Conservation (phyloP, 1,140 invertebrate genomes). For the Colletes latitarsis region DNA sequence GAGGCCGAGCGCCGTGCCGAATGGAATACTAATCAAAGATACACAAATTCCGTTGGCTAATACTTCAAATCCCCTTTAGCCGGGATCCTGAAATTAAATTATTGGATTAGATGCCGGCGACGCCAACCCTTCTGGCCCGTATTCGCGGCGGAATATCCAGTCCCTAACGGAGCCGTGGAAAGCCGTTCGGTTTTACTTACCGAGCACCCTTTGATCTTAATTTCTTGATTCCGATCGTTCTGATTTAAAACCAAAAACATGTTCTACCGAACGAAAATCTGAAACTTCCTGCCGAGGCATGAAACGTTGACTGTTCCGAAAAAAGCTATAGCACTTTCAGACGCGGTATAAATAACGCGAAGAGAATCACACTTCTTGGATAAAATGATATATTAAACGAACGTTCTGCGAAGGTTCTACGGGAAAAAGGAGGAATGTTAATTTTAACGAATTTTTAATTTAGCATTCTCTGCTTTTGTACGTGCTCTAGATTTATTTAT, state of each 20-base stretch:
- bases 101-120: constrained; percentile 79
- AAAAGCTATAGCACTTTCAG: too few species aligned
- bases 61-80: constrained; percentile 81
- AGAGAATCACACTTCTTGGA: too few species aligned
- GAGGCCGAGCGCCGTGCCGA: constrained; percentile 70
- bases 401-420: too few species aligned
- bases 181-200: constrained; percentile 46
- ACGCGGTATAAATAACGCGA: too few species aligned
- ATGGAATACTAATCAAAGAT: constrained; percentile 82
- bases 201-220: constrained; percentile 48
- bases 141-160: constrained; percentile 34
- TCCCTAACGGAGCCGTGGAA: constrained; percentile 31
- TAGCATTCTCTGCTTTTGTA: too few species aligned
- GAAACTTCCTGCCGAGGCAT: too few species aligned
- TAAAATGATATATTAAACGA: too few species aligned
- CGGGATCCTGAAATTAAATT: constrained; percentile 80
- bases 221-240: constrained; percentile 41
- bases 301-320: too few species aligned
- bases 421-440: too few species aligned
- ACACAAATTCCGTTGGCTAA: constrained; percentile 80
- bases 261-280: neutral
- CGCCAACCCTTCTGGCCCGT: constrained; percentile 66
- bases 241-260: neutral
- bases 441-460: too few species aligned
- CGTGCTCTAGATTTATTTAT: too few species aligned